Conservation (phyloP, 2,888 invertebrate genomes). For the Tupiocoris notatus region DNA sequence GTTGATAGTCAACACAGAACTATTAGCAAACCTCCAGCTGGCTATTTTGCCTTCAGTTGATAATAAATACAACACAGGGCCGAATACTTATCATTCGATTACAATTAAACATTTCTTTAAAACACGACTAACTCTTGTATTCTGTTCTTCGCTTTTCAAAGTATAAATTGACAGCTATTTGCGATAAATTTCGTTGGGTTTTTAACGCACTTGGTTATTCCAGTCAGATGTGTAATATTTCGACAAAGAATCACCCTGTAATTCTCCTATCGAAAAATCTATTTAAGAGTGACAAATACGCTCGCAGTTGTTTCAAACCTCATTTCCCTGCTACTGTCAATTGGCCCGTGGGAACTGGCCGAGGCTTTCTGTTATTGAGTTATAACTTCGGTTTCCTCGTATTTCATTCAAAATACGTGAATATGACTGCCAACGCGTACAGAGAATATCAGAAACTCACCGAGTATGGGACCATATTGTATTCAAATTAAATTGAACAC, state of each 20-base stretch:
- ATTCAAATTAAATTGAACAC: constrained; percentile 28
- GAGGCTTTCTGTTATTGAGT: constrained; percentile 10
- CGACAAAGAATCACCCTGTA: background rate
- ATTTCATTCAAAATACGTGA: constrained; percentile 3
- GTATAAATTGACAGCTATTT: no score
- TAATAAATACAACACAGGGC: no score
- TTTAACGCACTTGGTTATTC: no score
- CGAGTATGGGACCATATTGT: constrained; percentile 8
- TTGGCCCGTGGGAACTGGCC: background rate
- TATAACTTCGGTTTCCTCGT: constrained; percentile 17
- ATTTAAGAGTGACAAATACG: background rate
- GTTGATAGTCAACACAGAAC: no score
- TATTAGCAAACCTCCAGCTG: no score
- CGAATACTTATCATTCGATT: no score
- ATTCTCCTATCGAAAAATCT: background rate
- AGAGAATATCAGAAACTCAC: background rate
- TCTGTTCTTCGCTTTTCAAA: no score
- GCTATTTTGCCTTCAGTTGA: no score
- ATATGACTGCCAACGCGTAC: background rate
- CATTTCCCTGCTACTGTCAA: background rate
- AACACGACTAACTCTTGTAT: no score
- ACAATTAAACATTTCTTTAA: no score
- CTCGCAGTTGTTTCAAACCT: background rate
- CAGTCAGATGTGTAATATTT: no score
- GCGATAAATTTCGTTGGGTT: no score